These are phyloP conservation scores for Mechanitis messenoides DNA, from an alignment of 2,888 invertebrate genomes.

Conservation along the genomic window DNA sequence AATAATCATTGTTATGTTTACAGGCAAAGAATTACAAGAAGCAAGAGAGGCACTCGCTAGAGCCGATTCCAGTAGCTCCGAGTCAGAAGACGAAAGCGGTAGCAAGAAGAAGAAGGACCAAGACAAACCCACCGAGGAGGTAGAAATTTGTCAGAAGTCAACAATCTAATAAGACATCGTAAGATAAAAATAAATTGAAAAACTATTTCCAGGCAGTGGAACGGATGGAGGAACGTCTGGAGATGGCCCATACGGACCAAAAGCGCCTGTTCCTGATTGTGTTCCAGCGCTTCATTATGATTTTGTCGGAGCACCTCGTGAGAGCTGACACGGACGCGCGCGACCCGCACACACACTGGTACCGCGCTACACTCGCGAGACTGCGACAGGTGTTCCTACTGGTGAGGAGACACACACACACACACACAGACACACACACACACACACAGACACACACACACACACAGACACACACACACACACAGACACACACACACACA, in stretches of 20 bases:
- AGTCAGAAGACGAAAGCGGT: constrained; percentile 85
- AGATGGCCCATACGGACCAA: constrained; percentile 96
- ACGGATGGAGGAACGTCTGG: constrained; percentile 95
- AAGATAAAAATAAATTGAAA: not conserved
- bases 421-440: not conserved
- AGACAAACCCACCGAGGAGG: constrained; percentile 80
- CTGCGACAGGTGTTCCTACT: constrained; percentile 95
- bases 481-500: too few relatives aligned
- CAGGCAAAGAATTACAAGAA: constrained; percentile 86
- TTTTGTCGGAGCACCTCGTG: constrained; percentile 96
- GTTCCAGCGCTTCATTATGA: constrained; percentile 98
- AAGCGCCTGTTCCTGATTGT: constrained; percentile 97
- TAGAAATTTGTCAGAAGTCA: constrained; percentile 31
- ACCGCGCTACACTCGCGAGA: constrained; percentile 95
- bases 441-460: not conserved
- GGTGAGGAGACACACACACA: constrained; percentile 73
- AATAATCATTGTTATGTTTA: constrained; percentile 5
- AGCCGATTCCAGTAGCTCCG: constrained; percentile 88
- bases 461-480: too few relatives aligned
- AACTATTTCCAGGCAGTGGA: constrained; percentile 83
- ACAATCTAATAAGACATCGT: not conserved
- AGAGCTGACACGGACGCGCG: constrained; percentile 94
- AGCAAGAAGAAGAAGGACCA: constrained; percentile 74
- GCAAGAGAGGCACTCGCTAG: constrained; percentile 91
- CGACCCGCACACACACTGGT: constrained; percentile 96